Evolutionary conservation across 2,113 vertebrate genomes (phyloP).

Genomic region (Lampris incognitus): DNA sequence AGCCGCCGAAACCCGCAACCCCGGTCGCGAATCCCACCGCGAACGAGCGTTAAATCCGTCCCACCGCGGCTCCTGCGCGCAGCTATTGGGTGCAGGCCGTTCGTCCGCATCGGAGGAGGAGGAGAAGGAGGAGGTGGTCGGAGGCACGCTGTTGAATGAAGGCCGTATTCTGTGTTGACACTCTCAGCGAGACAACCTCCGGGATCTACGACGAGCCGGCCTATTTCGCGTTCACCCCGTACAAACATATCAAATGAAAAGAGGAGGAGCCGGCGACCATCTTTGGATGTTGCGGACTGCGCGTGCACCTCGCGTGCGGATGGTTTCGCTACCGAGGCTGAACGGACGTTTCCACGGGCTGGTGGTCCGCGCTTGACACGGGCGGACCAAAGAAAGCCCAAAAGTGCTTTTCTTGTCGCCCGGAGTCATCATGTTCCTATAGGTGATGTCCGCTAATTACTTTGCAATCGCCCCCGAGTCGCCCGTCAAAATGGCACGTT

Average conservation of each 20-base stretch:
- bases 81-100: conserved; percentile 51
- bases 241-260: conserved; percentile 43
- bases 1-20: conserved; percentile 17
- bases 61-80: conserved; percentile 4
- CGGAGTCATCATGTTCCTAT: not conserved
- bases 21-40: conserved; percentile 40
- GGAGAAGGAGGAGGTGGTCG: conserved; percentile 36
- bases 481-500: conserved; percentile 38
- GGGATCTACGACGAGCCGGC: conserved; percentile 39
- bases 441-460: conserved; percentile 34
- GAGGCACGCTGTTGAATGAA: conserved; percentile 60
- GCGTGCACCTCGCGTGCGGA: conserved; percentile 18
- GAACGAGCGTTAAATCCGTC: conserved; percentile 47
- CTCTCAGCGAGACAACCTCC: conserved; percentile 35
- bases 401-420: not conserved
- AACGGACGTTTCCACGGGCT: conserved; percentile 52
- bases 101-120: conserved; percentile 22
- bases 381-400: conserved; percentile 36
- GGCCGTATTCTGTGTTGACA: conserved; percentile 54
- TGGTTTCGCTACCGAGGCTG: conserved; percentile 31
- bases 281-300: conserved; percentile 53
- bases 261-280: conserved; percentile 43
- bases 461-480: conserved; percentile 14
- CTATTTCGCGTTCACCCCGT: conserved; percentile 14
- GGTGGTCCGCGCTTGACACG: conserved; percentile 37